Evolutionary conservation across 2,888 invertebrate genomes (phyloP).

Genomic region (Minunthozetes semirufus): DNA sequence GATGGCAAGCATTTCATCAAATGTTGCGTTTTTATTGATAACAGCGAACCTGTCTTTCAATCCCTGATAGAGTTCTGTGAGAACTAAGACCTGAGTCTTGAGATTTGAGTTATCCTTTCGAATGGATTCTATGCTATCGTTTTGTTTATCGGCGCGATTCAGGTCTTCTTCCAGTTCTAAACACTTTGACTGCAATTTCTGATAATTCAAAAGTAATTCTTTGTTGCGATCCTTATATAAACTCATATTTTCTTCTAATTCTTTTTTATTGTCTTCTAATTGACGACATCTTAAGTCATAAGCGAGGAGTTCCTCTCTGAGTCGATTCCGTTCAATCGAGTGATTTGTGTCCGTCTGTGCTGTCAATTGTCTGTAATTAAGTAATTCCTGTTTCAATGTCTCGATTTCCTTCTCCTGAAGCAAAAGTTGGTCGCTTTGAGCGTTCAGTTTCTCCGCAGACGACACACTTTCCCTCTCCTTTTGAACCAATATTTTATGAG

Average conservation of each 20-base stretch:
- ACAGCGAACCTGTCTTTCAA: conserved; percentile 4
- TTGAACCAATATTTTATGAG: not conserved
- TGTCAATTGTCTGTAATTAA: not conserved
- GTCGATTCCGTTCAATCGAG: not conserved
- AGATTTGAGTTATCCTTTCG: not conserved
- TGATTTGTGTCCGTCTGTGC: not conserved
- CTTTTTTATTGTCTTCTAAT: not conserved
- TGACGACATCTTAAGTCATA: not conserved
- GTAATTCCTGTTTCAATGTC: not conserved
- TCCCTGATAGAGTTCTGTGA: conserved; percentile 15
- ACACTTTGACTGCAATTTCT: not conserved
- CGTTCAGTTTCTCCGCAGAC: not conserved
- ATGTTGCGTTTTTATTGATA: not conserved
- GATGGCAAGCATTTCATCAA: not conserved
- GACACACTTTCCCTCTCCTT: not conserved
- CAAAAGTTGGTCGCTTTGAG: conserved; percentile 14
- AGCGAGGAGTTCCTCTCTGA: not conserved
- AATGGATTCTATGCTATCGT: not conserved
- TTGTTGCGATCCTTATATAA: not conserved
- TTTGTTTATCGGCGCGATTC: not conserved
- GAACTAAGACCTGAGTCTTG: conserved; percentile 3
- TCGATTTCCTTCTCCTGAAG: conserved; percentile 11
- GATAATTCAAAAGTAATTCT: not conserved
- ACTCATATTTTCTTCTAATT: not conserved
- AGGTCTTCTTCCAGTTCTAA: conserved; percentile 18